Conservation (phyloP, 2,113 vertebrate species). For the Glaucomys volans region DNA sequence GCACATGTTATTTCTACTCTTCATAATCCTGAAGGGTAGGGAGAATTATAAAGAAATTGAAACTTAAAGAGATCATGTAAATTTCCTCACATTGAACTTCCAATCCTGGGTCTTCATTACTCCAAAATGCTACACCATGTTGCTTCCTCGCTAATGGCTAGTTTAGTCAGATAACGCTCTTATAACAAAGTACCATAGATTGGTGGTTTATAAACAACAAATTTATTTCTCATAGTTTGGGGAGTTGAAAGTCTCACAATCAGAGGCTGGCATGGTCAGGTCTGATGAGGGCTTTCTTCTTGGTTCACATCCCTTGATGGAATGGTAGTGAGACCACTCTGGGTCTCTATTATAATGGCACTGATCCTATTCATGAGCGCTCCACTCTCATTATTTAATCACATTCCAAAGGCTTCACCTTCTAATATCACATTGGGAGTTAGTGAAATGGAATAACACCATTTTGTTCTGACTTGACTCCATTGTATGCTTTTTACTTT, state of each 20-base stretch:
- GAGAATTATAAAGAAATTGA: neutral
- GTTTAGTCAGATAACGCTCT: neutral
- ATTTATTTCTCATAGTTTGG: neutral
- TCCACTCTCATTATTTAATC: neutral
- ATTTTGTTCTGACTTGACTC: too few species aligned
- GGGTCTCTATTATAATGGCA: neutral
- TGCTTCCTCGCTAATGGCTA: neutral
- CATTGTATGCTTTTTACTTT: too few species aligned
- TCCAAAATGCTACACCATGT: neutral
- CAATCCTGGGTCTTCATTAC: neutral
- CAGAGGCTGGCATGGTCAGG: neutral
- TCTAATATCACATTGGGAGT: neutral
- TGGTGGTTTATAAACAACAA: neutral
- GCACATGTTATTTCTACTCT: neutral
- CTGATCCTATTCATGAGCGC: too few species aligned
- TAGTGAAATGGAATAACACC: neutral
- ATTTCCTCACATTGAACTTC: neutral
- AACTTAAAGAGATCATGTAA: neutral
- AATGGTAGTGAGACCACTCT: neutral
- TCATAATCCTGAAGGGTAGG: neutral
- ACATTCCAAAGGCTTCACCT: neutral
- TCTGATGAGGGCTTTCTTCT: neutral
- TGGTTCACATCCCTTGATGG: too few species aligned
- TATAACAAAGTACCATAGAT: neutral
- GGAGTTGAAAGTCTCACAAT: neutral